These are phyloP conservation scores for Corythornis leucogaster DNA, from an alignment of 2,797 vertebrate species.

Conservation along the genomic window DNA sequence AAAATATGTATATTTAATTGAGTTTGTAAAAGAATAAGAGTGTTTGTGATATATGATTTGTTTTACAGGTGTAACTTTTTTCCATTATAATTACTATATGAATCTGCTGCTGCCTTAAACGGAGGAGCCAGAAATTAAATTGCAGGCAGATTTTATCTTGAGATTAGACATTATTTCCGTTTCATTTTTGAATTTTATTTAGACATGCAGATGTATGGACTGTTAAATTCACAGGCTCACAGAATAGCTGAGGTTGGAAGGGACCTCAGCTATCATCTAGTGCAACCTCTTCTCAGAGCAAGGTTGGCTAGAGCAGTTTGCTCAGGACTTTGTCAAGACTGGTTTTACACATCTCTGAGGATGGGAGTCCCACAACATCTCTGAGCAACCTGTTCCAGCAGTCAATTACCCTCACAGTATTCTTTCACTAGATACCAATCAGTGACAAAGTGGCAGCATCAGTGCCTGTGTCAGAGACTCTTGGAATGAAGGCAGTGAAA, in stretches of 20 bases:
- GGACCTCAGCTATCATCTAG: neutral
- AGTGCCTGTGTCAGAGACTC: neutral
- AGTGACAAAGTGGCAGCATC: too few species aligned
- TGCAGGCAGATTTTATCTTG: neutral
- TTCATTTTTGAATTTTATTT: neutral
- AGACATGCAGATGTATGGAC: neutral
- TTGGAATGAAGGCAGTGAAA: neutral
- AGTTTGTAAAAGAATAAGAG: neutral
- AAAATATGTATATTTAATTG: neutral
- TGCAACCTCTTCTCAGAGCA: neutral
- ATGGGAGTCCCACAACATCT: neutral
- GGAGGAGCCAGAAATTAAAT: conserved; percentile 7
- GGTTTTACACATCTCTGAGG: neutral
- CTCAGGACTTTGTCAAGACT: neutral
- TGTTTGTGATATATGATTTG: neutral
- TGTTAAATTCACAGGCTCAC: neutral
- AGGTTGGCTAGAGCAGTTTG: neutral
- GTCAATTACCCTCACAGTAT: neutral
- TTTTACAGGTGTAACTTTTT: neutral
- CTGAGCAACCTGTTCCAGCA: neutral
- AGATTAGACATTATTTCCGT: neutral
- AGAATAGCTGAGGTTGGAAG: neutral
- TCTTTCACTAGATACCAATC: neutral
- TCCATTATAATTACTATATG: neutral
- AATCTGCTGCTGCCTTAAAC: neutral